Evolutionary conservation across 2,113 vertebrate genomes (phyloP).

Genomic region (Tachuris rubrigastra): DNA sequence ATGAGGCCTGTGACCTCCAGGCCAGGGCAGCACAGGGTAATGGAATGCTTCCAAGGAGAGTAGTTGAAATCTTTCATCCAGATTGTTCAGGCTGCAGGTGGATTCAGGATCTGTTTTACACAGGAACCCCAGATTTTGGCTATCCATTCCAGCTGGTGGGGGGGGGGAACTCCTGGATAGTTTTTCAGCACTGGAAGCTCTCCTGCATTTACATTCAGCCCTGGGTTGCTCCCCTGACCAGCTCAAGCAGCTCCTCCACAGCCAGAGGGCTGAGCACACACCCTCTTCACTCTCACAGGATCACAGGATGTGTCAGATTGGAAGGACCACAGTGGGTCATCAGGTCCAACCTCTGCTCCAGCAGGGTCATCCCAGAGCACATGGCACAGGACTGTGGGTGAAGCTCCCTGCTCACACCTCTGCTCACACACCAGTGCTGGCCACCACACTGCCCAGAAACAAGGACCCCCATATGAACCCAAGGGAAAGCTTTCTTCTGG

Average conservation of each 20-base stretch:
- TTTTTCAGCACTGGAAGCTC: not conserved
- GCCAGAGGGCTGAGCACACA: not conserved
- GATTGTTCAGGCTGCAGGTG: not conserved
- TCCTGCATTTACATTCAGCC: not conserved
- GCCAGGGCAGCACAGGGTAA: not conserved
- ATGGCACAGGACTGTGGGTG: not conserved
- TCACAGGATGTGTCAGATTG: not conserved
- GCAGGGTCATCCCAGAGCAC: not conserved
- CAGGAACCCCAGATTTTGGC: not conserved
- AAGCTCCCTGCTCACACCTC: accelerated
- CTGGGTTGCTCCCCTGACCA: not conserved
- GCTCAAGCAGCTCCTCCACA: not conserved
- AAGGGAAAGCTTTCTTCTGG: not conserved
- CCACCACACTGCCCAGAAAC: not conserved
- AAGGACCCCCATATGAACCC: not conserved
- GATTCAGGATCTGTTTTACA: not conserved
- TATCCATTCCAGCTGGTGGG: not conserved
- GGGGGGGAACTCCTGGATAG: not conserved
- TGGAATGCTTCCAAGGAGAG: not conserved
- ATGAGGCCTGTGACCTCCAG: not conserved
- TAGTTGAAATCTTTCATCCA: not conserved
- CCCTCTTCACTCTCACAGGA: not conserved
- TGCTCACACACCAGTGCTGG: not conserved
- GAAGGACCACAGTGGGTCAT: not conserved
- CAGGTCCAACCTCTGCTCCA: not conserved